A percentile compares a stretch with the other conserved stretches of the same genome.
Evolutionary conservation across 2,113 vertebrate species (phyloP).

Genomic region (Gambusia affinis): DNA sequence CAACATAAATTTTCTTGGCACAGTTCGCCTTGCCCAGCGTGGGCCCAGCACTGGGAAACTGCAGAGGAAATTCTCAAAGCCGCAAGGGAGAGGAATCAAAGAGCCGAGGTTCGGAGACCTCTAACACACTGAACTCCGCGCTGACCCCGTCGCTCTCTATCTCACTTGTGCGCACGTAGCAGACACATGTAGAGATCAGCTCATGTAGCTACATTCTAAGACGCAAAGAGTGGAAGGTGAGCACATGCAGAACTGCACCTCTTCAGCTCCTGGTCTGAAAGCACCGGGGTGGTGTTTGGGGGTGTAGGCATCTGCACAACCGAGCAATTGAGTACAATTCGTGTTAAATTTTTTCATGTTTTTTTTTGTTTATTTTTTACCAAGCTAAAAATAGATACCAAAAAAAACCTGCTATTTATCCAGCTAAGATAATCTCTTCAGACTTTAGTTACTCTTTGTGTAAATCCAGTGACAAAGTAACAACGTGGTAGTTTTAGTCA

Average conservation of each 20-base stretch:
- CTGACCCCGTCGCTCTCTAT: conserved; percentile 65
- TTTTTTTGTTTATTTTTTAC: too few relatives aligned
- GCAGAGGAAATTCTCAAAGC: conserved; percentile 76
- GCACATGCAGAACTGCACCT: background rate
- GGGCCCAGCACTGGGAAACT: conserved; percentile 75
- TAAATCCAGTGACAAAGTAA: background rate
- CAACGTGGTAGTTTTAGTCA: background rate
- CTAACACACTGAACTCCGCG: conserved; percentile 78
- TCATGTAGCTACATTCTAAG: conserved; percentile 9
- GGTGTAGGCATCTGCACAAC: background rate
- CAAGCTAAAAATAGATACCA: too few relatives aligned
- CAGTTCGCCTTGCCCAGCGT: conserved; percentile 77
- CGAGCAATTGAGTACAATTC: too few relatives aligned
- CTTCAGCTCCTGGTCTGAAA: conserved; percentile 16
- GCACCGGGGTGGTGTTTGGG: background rate
- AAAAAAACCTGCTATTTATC: background rate
- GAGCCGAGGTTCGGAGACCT: conserved; percentile 71
- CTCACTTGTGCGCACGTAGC: conserved; percentile 27
- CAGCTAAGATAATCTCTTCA: background rate
- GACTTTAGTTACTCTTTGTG: background rate
- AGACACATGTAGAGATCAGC: conserved; percentile 18
- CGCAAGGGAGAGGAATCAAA: conserved; percentile 79
- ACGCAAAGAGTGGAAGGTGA: background rate
- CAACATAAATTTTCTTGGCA: conserved; percentile 83
- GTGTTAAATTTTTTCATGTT: too few relatives aligned